Conservation (phyloP, 1,140 invertebrate species). For the Trissolcus basalis region DNA sequence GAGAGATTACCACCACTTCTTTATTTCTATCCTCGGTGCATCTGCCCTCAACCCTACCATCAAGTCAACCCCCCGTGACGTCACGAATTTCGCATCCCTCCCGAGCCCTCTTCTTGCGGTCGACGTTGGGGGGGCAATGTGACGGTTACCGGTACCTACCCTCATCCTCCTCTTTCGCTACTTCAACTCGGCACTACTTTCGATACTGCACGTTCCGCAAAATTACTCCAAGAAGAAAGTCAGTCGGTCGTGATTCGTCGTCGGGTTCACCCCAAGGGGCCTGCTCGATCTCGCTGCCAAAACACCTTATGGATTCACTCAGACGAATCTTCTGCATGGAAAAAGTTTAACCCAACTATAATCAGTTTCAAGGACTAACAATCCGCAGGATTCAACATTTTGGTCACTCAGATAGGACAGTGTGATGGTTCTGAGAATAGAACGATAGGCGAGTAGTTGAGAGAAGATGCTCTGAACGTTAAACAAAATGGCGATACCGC, state of each 20-base stretch:
- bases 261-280: slow-evolving; percentile 45
- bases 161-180: slow-evolving; percentile 53
- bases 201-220: slow-evolving; percentile 74
- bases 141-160: slow-evolving; percentile 55
- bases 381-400: background rate
- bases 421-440: background rate
- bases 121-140: slow-evolving; percentile 16
- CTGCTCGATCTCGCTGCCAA: background rate
- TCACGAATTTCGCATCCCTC: slow-evolving; percentile 45
- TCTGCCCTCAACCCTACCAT: slow-evolving; percentile 62
- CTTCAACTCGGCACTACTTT: slow-evolving; percentile 56
- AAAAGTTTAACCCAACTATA: background rate
- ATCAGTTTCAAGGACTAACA: too few species aligned
- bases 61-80: slow-evolving; percentile 52
- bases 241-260: slow-evolving; percentile 69
- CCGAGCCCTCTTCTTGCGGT: slow-evolving; percentile 33
- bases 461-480: slow-evolving; percentile 64
- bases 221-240: slow-evolving; percentile 71
- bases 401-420: background rate
- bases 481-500: slow-evolving; percentile 59
- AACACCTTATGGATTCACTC: background rate
- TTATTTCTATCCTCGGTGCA: slow-evolving; percentile 39
- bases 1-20: slow-evolving; percentile 68
- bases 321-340: background rate
- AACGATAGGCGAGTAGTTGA: background rate